A percentile compares a stretch with the other conserved stretches of the same genome.
Evolutionary conservation across 2,888 invertebrate species (phyloP).

Genomic region (Philopedon plagiatum): DNA sequence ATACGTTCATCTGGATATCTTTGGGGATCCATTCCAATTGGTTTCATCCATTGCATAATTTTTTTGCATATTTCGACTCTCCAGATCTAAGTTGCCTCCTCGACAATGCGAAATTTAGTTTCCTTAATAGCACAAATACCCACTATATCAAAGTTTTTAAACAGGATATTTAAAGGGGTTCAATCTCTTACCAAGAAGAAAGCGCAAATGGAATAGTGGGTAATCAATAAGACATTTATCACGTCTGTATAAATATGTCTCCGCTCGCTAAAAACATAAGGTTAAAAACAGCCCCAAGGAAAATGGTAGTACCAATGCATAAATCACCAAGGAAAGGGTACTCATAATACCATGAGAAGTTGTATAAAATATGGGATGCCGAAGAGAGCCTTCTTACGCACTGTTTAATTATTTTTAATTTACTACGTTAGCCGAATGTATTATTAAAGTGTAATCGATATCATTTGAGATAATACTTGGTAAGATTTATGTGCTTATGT

Average conservation of each 20-base stretch:
- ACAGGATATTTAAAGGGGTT: no score
- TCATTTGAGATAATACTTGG: slow-evolving; percentile 60
- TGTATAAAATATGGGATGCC: slow-evolving; percentile 46
- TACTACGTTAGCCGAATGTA: slow-evolving; percentile 63
- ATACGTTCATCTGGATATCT: no score
- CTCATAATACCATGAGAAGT: slow-evolving; percentile 44
- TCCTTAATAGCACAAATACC: no score
- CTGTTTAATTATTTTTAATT: slow-evolving; percentile 67
- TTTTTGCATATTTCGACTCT: no score
- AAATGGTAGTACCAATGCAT: slow-evolving; percentile 47
- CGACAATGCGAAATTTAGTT: no score
- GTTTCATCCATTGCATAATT: no score
- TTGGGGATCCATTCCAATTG: no score
- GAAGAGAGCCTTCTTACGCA: slow-evolving; percentile 53
- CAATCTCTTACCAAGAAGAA: no score
- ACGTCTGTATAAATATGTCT: slow-evolving; percentile 22
- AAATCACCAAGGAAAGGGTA: slow-evolving; percentile 48
- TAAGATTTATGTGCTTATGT: slow-evolving; percentile 37
- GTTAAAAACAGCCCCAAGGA: slow-evolving; percentile 37
- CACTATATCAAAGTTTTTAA: no score
- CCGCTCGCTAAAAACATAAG: slow-evolving; percentile 27
- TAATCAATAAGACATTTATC: slow-evolving; percentile 26
- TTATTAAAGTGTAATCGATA: slow-evolving; percentile 66
- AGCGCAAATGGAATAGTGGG: background rate
- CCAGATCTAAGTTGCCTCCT: no score